Conservation (phyloP, 2,888 invertebrate genomes). For the Apotomis capreana region DNA sequence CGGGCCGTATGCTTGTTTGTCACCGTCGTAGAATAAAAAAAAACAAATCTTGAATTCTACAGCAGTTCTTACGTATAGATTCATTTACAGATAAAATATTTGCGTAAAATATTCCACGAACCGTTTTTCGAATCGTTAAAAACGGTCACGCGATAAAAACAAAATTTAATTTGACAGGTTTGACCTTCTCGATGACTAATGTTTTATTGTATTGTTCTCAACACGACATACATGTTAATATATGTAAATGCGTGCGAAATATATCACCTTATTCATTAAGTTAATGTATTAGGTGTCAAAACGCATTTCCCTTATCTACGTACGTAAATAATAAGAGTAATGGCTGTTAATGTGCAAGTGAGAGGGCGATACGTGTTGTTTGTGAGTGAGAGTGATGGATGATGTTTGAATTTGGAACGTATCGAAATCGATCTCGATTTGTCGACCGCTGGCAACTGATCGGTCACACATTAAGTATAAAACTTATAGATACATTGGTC, state of each 20-base stretch:
- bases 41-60: too few relatives aligned
- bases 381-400: slow-evolving; percentile 21
- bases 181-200: slow-evolving; percentile 32
- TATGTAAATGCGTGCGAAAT: slow-evolving; percentile 38
- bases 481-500: slow-evolving; percentile 20
- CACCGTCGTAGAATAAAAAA: too few relatives aligned
- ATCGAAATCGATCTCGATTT: slow-evolving; percentile 42
- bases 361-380: background rate
- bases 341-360: slow-evolving; percentile 11
- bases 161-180: slow-evolving; percentile 23
- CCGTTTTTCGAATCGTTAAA: background rate
- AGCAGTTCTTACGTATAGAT: too few relatives aligned
- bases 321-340: slow-evolving; percentile 32
- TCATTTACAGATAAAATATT: too few relatives aligned
- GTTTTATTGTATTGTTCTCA: slow-evolving; percentile 29
- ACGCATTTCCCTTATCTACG: slow-evolving; percentile 38
- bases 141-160: slow-evolving; percentile 25
- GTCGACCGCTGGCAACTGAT: slow-evolving; percentile 40
- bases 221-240: slow-evolving; percentile 27
- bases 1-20: too few relatives aligned
- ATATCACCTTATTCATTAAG: slow-evolving; percentile 36
- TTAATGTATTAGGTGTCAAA: slow-evolving; percentile 40
- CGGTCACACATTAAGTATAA: slow-evolving; percentile 27
- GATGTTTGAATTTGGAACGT: slow-evolving; percentile 37
- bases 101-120: background rate